Base-by-base conservation (phyloP, 1,140 invertebrate genomes). In the Lutraria rhynchaena region DNA sequence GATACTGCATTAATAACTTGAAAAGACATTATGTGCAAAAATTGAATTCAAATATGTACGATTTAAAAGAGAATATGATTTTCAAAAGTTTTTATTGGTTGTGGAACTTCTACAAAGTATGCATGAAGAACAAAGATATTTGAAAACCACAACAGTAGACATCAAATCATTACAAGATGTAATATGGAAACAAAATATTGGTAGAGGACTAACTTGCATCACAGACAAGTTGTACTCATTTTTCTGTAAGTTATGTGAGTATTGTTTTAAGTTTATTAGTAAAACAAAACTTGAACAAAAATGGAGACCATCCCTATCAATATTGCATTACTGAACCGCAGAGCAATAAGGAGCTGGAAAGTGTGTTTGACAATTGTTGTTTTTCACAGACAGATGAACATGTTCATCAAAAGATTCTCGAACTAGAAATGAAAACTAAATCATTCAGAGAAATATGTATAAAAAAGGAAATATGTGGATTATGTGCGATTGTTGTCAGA, bases 71-170 rank as follows among this genome's bases (percentile, higher is more conserved):
- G 51, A 53, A 53, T 17, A 53, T n/a, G 51, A 53, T 17, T 53
- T n/a, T 17, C 19, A 53, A 24, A 53, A 53, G 19, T 53, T 17
- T n/a, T 17, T 53, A 17, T 3, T 53, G 19, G 51, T 22, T 7
- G 51, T 53, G 19, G 51, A 53, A 53, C 51, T 53, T n/a, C 51
- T 53, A 3, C 51, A 53, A 53, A 58, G 55, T 58, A 9, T 58
- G 3, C n/a, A 29, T 27, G 55, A 58, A 17, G 55, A 58, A 58
- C 24, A 58, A 17, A 29, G 31, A n/a, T 58, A 58, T n/a, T 29
- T 58, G 3, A 58, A 58, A 27, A 29, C 55, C 13, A 29, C 2
- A 7, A 58, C 55, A 27, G n/a, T 29, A 29, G 55, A 58, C n/a
- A 24, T 24, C 31, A 7, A 58, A n/a, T 58, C 55, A 27, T 58